Conservation (phyloP, 2,113 vertebrate species). For the Siphamia tubifer region DNA sequence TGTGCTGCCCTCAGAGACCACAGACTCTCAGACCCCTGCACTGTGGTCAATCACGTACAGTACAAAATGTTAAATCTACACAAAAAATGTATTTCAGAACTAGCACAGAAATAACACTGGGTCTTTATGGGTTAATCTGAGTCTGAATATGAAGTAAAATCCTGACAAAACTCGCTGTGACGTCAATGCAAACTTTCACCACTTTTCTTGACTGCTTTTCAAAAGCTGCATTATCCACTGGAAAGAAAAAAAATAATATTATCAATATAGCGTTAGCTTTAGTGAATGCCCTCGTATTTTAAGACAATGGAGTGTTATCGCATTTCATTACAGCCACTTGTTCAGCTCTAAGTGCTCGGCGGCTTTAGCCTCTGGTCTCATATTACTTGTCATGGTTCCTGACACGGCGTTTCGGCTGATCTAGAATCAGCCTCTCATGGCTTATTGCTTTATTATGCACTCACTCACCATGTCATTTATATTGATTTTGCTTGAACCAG, state of each 20-base stretch:
- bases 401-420: constrained; percentile 13
- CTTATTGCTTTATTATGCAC: constrained; percentile 31
- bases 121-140: too few species aligned
- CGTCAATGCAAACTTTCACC: too few species aligned
- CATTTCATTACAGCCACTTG: constrained; percentile 18
- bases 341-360: constrained; percentile 10
- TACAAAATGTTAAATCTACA: too few species aligned
- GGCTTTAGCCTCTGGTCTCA: background rate
- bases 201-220: constrained; percentile 4
- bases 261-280: background rate
- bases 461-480: constrained; percentile 33
- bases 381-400: constrained; percentile 4
- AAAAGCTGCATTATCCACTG: background rate
- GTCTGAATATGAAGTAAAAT: too few species aligned
- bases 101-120: too few species aligned
- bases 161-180: too few species aligned
- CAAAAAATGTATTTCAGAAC: too few species aligned
- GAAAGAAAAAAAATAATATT: background rate
- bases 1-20: too few species aligned
- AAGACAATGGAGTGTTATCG: background rate
- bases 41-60: too few species aligned
- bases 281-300: background rate
- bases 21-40: too few species aligned
- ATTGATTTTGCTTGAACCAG: constrained; percentile 7
- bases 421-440: constrained; percentile 22